Percentiles rank a stretch among this genome's conserved stretches.
phyloP scores from a whole-genome alignment of 1,140 invertebrate genomes.

The Atta texana region DNA sequence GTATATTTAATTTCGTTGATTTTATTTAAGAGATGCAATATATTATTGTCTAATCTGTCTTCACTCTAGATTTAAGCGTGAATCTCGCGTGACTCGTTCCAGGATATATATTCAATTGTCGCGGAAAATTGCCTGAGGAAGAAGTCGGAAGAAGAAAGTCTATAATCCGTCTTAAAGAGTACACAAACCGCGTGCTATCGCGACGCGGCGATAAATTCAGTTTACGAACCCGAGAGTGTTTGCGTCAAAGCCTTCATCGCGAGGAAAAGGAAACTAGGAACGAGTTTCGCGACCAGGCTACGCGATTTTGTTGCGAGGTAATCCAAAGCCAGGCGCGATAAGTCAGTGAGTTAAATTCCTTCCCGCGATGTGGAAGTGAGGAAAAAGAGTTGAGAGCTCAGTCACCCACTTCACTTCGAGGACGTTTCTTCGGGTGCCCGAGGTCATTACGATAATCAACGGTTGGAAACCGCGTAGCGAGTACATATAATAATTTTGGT shows the following conservation, averaged over 20 bases:
- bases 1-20: not conserved
- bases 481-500: not conserved
- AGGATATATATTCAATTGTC: slow-evolving; percentile 52
- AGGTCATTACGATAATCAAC: slow-evolving; percentile 41
- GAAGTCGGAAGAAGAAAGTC: slow-evolving; percentile 22
- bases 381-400: slow-evolving; percentile 13
- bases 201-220: slow-evolving; percentile 41
- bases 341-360: slow-evolving; percentile 49
- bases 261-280: slow-evolving; percentile 17
- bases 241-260: slow-evolving; percentile 33
- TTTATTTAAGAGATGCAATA: not conserved
- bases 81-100: not conserved
- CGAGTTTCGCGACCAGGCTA: not conserved
- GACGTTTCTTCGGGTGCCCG: not conserved
- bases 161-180: slow-evolving; percentile 48
- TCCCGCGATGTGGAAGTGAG: not conserved
- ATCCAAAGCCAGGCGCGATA: slow-evolving; percentile 37
- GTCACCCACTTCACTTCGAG: not conserved
- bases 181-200: slow-evolving; percentile 33
- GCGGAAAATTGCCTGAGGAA: slow-evolving; percentile 6
- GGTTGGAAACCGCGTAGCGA: slow-evolving; percentile 17
- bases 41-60: slow-evolving; percentile 3
- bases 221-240: slow-evolving; percentile 21
- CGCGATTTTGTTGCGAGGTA: slow-evolving; percentile 31
- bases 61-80: not conserved